A percentile compares a stretch with the other conserved stretches of the same genome.
Evolutionary conservation across 1,140 invertebrate species (phyloP).

Genomic region (Antheraea mylitta): DNA sequence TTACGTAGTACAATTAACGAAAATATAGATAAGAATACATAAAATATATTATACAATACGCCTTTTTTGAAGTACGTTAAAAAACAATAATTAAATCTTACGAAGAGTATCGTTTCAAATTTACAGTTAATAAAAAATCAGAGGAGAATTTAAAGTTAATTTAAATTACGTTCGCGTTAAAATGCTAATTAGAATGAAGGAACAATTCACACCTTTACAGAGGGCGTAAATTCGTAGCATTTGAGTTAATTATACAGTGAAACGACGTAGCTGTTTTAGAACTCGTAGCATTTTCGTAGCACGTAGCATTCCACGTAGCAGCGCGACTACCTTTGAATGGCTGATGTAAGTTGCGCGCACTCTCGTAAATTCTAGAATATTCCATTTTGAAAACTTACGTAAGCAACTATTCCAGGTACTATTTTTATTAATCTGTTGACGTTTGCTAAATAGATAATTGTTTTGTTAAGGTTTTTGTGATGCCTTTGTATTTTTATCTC

Average conservation of each 20-base stretch:
- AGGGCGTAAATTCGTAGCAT: neutral
- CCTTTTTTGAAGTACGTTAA: too few relatives aligned
- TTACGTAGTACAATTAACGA: too few relatives aligned
- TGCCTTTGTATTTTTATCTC: too few relatives aligned
- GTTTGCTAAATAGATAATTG: too few relatives aligned
- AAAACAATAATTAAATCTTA: too few relatives aligned
- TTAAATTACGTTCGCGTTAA: neutral
- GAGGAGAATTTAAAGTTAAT: neutral
- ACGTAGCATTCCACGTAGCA: neutral
- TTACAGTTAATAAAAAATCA: too few relatives aligned
- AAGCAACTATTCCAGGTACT: neutral
- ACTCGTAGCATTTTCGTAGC: neutral
- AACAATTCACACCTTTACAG: neutral
- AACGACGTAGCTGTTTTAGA: neutral
- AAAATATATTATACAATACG: too few relatives aligned
- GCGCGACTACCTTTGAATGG: neutral
- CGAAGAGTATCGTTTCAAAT: too few relatives aligned
- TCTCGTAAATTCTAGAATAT: conserved; percentile 4
- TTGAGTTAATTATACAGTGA: neutral
- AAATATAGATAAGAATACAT: too few relatives aligned
- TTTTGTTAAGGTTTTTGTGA: too few relatives aligned
- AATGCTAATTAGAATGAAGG: neutral
- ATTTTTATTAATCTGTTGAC: too few relatives aligned
- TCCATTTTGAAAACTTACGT: neutral
- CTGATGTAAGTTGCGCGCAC: neutral